Conservation (phyloP, 2,113 vertebrate genomes). For the Neogale vison region DNA sequence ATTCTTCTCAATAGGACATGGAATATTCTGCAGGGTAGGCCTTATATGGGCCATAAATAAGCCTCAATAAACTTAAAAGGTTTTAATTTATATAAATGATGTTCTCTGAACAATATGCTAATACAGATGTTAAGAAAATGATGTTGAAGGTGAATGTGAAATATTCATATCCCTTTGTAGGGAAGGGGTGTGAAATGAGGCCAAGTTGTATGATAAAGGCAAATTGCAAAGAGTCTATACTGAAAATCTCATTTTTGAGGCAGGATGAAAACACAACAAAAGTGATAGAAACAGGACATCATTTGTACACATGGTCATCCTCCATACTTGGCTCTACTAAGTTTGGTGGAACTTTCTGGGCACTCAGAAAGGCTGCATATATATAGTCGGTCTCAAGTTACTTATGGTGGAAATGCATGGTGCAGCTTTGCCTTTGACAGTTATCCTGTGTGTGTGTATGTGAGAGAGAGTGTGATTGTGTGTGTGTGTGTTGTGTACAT, state of each 20-base stretch:
- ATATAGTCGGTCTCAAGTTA: not conserved
- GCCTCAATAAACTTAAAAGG: not conserved
- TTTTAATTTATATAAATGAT: not conserved
- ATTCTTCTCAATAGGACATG: not conserved
- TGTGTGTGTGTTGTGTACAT: no score
- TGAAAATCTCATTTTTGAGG: not conserved
- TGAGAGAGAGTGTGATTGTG: no score
- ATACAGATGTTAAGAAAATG: not conserved
- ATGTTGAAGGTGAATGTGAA: not conserved
- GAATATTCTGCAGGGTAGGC: not conserved
- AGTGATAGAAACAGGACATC: not conserved
- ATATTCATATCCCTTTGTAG: not conserved
- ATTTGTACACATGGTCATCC: not conserved
- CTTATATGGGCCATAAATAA: not conserved
- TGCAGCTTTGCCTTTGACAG: not conserved
- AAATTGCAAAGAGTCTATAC: not conserved
- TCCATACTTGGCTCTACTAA: not conserved
- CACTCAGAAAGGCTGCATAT: not conserved
- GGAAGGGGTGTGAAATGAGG: not conserved
- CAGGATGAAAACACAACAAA: not conserved
- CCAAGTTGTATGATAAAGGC: not conserved
- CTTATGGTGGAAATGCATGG: not conserved
- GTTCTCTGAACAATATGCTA: not conserved
- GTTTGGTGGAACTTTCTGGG: not conserved
- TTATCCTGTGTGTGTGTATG: not conserved